Evolutionary conservation across 1,140 invertebrate genomes (phyloP), one percentile per base, ranked within the genome.

Genomic region (Drosophila bocki): DNA sequence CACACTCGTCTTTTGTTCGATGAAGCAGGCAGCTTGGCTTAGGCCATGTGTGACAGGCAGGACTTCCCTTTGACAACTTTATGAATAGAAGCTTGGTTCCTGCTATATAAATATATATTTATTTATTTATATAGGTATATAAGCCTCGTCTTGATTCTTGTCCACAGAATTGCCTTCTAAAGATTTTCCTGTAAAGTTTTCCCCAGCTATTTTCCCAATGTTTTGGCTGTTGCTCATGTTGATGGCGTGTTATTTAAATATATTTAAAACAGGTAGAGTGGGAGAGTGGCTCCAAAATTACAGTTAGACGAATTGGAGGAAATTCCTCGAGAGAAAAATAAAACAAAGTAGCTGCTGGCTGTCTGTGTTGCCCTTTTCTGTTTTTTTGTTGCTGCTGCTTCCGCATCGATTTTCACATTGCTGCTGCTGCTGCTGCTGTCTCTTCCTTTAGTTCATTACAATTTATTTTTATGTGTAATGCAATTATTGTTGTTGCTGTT

Each of bases 391-490:
- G 82, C 62, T 87, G 80, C 69, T 68, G 84, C 84, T 88, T 88
- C 81, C 84, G 85, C 85, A 85, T 88, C 78, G 85, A 90, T 88
- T 88, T 90, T 88, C 81, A 90, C 84, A 87, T 86, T 86, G 78
- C 53, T 56, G 22, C 47, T 2, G 63, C 50, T 44, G 75, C n/a
- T 59, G 48, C 26, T 58, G 74, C 41, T 65, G 82, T 35, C 64
- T 68, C 83, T 88, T 83, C 83, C 84, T 83, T 88, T 78, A 83
- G 76, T 88, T 88, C 84, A 88, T 88, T 88, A 88, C 85, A 88
- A 88, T 88, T 88, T 88, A 88, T 90, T 88, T 90, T 88, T 90
- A 88, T 88, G 81, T 88, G 85, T 88, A 90, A 88, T 88, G 84
- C 85, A 90, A 90, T 90, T 88, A 90, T 88, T 84, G 84, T 80